Evolutionary conservation across 2,113 vertebrate genomes (phyloP), one percentile per base, ranked within the genome.

Genomic region (Leptobrachium leishanense): DNA sequence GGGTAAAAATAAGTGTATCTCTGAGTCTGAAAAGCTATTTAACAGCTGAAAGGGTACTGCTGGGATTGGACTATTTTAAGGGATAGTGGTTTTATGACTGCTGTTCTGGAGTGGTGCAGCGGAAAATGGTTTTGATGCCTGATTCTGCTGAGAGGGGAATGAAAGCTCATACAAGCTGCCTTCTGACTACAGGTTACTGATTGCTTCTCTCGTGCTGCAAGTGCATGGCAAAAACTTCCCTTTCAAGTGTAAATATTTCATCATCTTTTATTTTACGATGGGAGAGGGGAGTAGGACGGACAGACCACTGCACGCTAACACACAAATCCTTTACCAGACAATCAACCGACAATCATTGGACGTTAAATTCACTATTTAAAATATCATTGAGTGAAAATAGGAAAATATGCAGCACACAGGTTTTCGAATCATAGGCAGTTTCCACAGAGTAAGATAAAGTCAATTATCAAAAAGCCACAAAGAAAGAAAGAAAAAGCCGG

Each of bases 111-210:
- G 66, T 76, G 86, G 83, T 86, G 83, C 63, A 84, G 75, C 75
- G 86, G 84, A 86, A 87, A 85, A 85, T 86, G 82, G 75, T 83
- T 83, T 84, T 85, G 79, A 82, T 70, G 80, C 82, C 80, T 81
- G 42, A 77, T 55, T 83, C 55, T 81, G 82, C 80, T 43, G 68
- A 75, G 55, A 50, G 76, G 75, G 64, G 76, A 79, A 81, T 74
- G 65, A 72, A 81, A 68, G 78, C 71, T 59, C 59, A 74, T 62
- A 68, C 43, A 57, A 50, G 44, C 57, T 50, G 53, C 13, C 72
- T 71, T 82, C 66, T 81, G 54, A 75, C 44, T 81, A 67, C 75
- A 84, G 50, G 20, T 84, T 42, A 68, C 44, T 68, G 82, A 83
- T 43, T 67, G 15, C 64, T 74, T 13, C n/a, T 72, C 75, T 85